Percentiles rank a stretch among this genome's conserved stretches.
Evolutionary conservation across 64 coral and sea anemone species (phyloP).

Genomic region (Montipora sp.): DNA sequence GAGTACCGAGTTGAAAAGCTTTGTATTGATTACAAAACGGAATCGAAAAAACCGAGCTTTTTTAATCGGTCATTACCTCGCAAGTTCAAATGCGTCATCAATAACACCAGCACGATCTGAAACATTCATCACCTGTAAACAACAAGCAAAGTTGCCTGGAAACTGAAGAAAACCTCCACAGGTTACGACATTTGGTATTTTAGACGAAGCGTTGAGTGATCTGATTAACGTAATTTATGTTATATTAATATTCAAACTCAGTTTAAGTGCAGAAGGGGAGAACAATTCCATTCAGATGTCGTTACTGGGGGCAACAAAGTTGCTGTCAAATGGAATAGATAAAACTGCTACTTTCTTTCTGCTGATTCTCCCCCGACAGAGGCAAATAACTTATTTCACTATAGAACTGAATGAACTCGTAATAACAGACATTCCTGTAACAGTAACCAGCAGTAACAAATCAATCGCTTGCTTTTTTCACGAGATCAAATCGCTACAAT

Average conservation of each 20-base stretch:
- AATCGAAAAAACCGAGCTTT: no score
- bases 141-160: not conserved
- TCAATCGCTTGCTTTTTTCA: no score
- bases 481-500: not conserved
- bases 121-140: not conserved
- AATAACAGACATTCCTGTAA: no score
- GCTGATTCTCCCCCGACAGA: not conserved
- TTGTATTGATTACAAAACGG: no score
- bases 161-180: not conserved
- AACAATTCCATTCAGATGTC: no score
- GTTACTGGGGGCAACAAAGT: not conserved
- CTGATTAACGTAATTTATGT: not conserved
- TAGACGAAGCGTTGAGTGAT: not conserved
- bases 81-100: conserved; percentile 62
- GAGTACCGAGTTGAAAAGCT: no score
- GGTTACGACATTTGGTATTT: not conserved
- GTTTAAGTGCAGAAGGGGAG: no score
- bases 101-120: conserved; percentile 67
- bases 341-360: not conserved
- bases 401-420: no score
- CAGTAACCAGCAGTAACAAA: no score
- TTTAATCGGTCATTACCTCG: conserved; percentile 1
- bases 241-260: not conserved
- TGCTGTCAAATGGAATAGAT: not conserved
- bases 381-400: no score